These are phyloP conservation scores for Tragelaphus strepsiceros DNA, from an alignment of 2,113 vertebrate species.

Conservation along the genomic window DNA sequence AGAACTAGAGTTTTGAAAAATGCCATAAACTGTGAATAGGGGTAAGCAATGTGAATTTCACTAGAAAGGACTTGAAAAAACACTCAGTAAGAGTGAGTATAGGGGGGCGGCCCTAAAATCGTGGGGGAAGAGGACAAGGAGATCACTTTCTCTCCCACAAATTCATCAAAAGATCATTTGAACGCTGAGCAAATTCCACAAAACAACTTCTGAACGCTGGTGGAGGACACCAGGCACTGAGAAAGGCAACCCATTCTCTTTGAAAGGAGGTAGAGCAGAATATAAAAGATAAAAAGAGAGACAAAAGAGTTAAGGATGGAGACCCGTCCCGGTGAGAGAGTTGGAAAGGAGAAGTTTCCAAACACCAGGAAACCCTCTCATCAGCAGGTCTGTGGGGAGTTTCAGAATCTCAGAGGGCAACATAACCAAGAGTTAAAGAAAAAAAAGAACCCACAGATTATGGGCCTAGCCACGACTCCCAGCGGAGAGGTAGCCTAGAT, in stretches of 20 bases:
- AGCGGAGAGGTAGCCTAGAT: background rate
- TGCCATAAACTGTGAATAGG: background rate
- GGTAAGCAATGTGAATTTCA: background rate
- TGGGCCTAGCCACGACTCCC: rapidly evolving
- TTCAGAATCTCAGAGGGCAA: background rate
- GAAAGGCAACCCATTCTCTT: background rate
- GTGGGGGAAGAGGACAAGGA: background rate
- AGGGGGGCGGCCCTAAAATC: background rate
- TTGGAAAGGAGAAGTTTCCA: background rate
- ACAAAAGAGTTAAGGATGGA: background rate
- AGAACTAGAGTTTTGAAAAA: background rate
- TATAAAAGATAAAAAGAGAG: background rate
- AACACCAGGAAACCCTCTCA: background rate
- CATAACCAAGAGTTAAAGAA: background rate
- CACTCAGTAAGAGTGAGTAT: background rate
- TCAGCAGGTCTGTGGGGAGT: background rate
- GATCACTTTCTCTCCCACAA: background rate
- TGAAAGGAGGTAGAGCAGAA: background rate
- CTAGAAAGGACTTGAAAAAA: background rate
- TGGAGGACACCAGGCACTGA: background rate
- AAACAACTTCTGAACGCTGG: background rate
- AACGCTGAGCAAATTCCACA: background rate
- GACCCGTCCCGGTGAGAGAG: rapidly evolving
- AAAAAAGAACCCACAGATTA: background rate
- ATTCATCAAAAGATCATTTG: background rate